These are phyloP conservation scores for Albula glossodonta DNA, from an alignment of 2,113 vertebrate species.

Conservation along the genomic window DNA sequence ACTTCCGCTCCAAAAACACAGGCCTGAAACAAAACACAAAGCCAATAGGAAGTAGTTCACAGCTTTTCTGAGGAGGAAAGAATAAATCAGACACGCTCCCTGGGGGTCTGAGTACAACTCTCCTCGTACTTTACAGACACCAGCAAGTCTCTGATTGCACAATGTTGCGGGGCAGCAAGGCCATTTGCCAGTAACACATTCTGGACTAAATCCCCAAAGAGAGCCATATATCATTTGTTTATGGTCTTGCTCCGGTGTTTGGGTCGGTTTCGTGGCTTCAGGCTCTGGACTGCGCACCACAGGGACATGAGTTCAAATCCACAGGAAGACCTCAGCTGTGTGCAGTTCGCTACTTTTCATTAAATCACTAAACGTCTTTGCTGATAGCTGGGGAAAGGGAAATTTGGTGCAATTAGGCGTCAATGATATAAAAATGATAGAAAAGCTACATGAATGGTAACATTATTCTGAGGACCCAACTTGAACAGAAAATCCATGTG, in stretches of 20 bases:
- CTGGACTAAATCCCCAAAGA: neutral
- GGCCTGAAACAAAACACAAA: neutral
- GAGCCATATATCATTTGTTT: neutral
- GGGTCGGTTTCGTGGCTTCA: neutral
- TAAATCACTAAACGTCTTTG: neutral
- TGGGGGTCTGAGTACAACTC: neutral
- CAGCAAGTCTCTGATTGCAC: neutral
- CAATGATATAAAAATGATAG: neutral
- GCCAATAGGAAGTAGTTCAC: neutral
- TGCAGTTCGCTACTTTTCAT: neutral
- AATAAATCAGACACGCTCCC: neutral
- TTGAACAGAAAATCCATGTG: neutral
- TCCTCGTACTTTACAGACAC: neutral
- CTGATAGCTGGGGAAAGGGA: neutral
- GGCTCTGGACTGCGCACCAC: neutral
- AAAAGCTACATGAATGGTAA: neutral
- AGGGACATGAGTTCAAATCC: neutral
- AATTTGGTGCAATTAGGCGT: neutral
- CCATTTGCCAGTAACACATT: neutral
- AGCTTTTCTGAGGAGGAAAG: conserved; percentile 7
- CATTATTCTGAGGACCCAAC: neutral
- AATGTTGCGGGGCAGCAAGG: neutral
- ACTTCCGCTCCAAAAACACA: neutral
- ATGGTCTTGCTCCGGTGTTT: neutral
- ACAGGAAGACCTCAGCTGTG: neutral